Conservation (phyloP, 2,113 vertebrate genomes). For the Perca flavescens region DNA sequence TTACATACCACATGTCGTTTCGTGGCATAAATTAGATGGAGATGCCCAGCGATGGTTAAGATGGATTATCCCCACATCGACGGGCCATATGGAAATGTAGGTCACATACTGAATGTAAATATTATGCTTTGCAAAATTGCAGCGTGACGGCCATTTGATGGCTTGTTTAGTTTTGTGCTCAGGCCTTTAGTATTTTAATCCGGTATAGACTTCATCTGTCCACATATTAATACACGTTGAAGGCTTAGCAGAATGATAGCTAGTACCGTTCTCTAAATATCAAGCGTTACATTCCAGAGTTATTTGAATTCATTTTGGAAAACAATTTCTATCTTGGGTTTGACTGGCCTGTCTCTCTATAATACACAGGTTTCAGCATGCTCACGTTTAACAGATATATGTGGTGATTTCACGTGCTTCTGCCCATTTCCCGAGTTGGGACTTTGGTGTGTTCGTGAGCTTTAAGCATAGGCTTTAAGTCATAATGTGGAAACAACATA, state of each 20-base stretch:
- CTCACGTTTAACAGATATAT: neutral
- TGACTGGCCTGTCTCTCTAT: neutral
- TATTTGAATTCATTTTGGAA: neutral
- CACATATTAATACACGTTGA: neutral
- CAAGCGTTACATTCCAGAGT: neutral
- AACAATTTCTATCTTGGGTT: neutral
- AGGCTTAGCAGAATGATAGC: too few species aligned
- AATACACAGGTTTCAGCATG: neutral
- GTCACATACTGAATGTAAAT: slow-evolving; percentile 78
- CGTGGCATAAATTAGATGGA: slow-evolving; percentile 70
- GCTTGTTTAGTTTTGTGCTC: slow-evolving; percentile 24
- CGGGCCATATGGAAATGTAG: slow-evolving; percentile 75
- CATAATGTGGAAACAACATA: too few species aligned
- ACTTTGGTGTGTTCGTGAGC: too few species aligned
- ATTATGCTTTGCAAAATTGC: slow-evolving; percentile 62
- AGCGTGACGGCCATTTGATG: neutral
- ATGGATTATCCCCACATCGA: slow-evolving; percentile 73
- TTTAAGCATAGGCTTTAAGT: too few species aligned
- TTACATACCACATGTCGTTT: slow-evolving; percentile 81
- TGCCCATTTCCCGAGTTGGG: too few species aligned
- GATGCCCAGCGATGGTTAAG: slow-evolving; percentile 62
- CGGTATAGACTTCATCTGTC: neutral
- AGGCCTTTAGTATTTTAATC: neutral
- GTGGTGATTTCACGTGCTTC: too few species aligned
- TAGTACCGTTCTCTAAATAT: neutral